phyloP scores from a whole-genome alignment of 1,140 invertebrate genomes.

The Rhopalosiphum padi region DNA sequence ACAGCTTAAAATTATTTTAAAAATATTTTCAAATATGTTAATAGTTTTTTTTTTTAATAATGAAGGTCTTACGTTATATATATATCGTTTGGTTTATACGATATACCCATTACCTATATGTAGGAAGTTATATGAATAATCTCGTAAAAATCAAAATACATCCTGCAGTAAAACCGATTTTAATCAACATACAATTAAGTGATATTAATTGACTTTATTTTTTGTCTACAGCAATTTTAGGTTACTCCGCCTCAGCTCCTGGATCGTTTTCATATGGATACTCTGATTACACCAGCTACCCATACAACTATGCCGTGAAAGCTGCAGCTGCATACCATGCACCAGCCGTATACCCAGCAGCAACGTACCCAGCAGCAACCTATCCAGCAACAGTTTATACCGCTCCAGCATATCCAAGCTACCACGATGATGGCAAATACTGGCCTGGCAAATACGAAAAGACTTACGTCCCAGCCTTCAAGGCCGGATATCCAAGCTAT shows the following conservation, averaged over 20 bases:
- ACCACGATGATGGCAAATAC: constrained; percentile 60
- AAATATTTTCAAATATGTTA: too few relatives aligned
- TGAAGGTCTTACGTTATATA: too few relatives aligned
- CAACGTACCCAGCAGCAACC: constrained; percentile 30
- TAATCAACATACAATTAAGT: background rate
- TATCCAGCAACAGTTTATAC: constrained; percentile 46
- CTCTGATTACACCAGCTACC: constrained; percentile 34
- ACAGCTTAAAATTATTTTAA: background rate
- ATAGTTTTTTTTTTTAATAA: too few relatives aligned
- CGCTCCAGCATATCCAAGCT: constrained; percentile 49
- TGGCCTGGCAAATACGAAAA: constrained; percentile 61
- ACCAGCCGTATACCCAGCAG: background rate
- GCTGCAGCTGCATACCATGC: background rate
- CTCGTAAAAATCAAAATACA: too few relatives aligned
- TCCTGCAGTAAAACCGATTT: too few relatives aligned
- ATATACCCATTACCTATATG: too few relatives aligned
- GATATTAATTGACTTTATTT: background rate
- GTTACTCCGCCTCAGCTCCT: constrained; percentile 42
- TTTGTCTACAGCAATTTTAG: background rate
- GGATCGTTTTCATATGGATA: constrained; percentile 37
- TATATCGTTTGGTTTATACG: too few relatives aligned
- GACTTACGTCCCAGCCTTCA: background rate
- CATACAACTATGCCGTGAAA: background rate
- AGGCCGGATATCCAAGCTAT: background rate
- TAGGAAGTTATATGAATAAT: background rate